These are phyloP conservation scores for Ranitomeya variabilis DNA, from an alignment of 2,113 vertebrate genomes.

Conservation along the genomic window DNA sequence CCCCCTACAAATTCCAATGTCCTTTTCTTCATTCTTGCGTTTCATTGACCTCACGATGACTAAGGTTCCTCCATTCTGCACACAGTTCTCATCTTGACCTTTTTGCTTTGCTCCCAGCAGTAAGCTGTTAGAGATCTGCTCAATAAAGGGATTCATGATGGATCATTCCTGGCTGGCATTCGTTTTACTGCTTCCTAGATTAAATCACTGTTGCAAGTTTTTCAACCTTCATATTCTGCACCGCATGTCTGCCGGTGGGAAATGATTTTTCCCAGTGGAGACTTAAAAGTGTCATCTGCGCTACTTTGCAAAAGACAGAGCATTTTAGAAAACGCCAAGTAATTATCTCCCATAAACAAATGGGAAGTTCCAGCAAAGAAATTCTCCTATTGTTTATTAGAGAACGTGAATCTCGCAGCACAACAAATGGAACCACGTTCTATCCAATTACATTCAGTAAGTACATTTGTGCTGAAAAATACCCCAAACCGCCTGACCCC, in stretches of 20 bases:
- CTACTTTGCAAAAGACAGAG: constrained; percentile 27
- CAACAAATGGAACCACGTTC: neutral
- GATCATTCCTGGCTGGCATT: neutral
- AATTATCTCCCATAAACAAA: constrained; percentile 40
- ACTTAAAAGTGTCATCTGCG: constrained; percentile 10
- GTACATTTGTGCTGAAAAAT: constrained; percentile 24
- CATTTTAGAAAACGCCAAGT: constrained; percentile 27
- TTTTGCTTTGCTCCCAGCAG: constrained; percentile 25
- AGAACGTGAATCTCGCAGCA: neutral
- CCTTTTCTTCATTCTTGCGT: neutral
- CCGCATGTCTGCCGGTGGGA: neutral
- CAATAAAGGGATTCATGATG: constrained; percentile 23
- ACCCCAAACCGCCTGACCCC: neutral
- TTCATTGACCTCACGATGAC: neutral
- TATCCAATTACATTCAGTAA: constrained; percentile 22
- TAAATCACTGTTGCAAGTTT: constrained; percentile 27
- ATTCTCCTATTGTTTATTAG: constrained; percentile 24
- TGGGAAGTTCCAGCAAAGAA: neutral
- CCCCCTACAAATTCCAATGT: neutral
- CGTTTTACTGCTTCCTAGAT: constrained; percentile 9
- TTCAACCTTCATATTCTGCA: constrained; percentile 16
- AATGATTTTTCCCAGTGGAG: constrained; percentile 34
- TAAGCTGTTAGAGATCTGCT: constrained; percentile 2
- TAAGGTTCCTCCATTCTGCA: neutral
- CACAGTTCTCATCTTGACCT: neutral